Evolutionary conservation across 2,888 invertebrate genomes (phyloP).

Genomic region (Cotesia congregata): DNA sequence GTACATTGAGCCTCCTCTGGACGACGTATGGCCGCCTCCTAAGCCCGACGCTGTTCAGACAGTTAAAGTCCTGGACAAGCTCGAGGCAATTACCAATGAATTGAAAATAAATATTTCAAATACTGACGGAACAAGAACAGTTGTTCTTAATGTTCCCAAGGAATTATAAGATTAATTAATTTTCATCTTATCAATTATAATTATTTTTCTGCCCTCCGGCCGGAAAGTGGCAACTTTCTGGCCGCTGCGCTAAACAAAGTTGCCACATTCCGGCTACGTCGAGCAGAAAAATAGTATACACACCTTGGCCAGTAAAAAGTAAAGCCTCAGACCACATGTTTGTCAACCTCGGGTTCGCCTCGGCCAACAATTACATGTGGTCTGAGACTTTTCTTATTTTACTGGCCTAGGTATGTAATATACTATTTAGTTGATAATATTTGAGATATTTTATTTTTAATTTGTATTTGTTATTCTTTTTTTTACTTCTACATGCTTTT

Average conservation of each 20-base stretch:
- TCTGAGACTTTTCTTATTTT: too few species aligned
- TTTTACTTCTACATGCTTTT: constrained; percentile 43
- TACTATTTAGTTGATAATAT: constrained; percentile 23
- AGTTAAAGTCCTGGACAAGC: constrained; percentile 57
- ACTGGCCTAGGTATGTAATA: too few species aligned
- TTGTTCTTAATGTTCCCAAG: constrained; percentile 64
- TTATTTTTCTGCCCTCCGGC: too few species aligned
- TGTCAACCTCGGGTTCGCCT: too few species aligned
- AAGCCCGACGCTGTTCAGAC: constrained; percentile 57
- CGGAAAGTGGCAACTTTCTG: too few species aligned
- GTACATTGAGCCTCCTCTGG: constrained; percentile 75
- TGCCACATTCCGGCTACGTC: too few species aligned
- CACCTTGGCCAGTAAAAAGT: too few species aligned
- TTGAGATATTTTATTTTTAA: background rate
- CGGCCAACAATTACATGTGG: too few species aligned
- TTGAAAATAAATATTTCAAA: constrained; percentile 67
- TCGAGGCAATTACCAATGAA: constrained; percentile 63
- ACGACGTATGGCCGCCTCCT: constrained; percentile 76
- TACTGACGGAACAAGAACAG: constrained; percentile 63
- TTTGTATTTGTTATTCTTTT: constrained; percentile 13
- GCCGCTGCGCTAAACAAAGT: too few species aligned
- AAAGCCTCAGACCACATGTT: too few species aligned
- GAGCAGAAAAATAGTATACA: too few species aligned
- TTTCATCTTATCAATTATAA: background rate
- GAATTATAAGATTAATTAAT: constrained; percentile 53